Evolutionary conservation across 1,140 invertebrate species (phyloP).

Genomic region (Ericerus pela): DNA sequence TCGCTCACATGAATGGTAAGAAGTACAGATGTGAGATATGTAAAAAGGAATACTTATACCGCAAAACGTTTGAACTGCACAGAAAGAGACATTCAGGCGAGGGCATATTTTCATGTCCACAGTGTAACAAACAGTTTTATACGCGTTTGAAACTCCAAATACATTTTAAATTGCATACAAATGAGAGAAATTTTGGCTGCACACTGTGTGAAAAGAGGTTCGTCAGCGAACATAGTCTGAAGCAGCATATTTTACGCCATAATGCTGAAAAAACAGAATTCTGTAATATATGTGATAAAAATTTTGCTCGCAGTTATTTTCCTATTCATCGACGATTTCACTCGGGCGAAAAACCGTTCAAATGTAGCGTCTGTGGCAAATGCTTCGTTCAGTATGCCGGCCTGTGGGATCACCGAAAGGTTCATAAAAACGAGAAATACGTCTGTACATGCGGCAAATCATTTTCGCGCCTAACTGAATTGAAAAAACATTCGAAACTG

Average conservation of each 20-base stretch:
- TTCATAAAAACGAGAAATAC: constrained; percentile 7
- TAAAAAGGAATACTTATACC: background rate
- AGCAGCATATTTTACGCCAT: background rate
- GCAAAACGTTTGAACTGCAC: background rate
- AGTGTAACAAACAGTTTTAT: constrained; percentile 13
- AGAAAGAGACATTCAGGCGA: constrained; percentile 15
- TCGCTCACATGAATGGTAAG: constrained; percentile 48
- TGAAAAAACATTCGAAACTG: background rate
- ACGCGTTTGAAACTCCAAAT: constrained; percentile 39
- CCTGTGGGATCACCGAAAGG: constrained; percentile 4
- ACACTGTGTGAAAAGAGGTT: background rate
- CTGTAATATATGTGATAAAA: background rate
- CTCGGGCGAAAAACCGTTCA: constrained; percentile 16
- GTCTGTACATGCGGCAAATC: background rate
- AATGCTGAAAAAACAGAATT: background rate
- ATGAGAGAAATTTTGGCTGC: constrained; percentile 23
- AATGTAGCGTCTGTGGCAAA: constrained; percentile 15
- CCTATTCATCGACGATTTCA: background rate
- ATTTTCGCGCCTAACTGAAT: background rate
- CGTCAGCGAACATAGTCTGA: constrained; percentile 26
- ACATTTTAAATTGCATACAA: constrained; percentile 51
- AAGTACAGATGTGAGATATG: constrained; percentile 29
- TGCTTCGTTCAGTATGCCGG: constrained; percentile 5
- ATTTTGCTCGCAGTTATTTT: background rate
- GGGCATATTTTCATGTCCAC: constrained; percentile 14